A percentile compares a stretch with the other conserved stretches of the same genome.
Conservation (phyloP, 2,888 invertebrate species). For the Thecophora atra region DNA sequence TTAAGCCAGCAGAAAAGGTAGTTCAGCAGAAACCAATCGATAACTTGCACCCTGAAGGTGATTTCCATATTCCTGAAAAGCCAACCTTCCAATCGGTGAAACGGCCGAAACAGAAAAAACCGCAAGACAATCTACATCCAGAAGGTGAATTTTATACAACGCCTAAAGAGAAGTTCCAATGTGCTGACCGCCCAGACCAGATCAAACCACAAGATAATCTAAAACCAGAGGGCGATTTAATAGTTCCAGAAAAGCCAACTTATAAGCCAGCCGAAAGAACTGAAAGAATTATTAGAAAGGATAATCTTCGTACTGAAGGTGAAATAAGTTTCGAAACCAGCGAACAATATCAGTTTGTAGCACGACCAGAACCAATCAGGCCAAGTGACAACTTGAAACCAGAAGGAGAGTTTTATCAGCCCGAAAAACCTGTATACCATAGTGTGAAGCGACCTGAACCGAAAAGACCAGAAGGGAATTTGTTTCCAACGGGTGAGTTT, state of each 20-base stretch:
- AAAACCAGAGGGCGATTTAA: conserved; percentile 70
- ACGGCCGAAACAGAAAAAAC: conserved; percentile 68
- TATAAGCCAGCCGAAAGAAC: conserved; percentile 65
- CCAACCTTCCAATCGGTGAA: conserved; percentile 54
- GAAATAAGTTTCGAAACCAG: conserved; percentile 48
- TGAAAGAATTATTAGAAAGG: conserved; percentile 63
- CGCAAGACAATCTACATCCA: conserved; percentile 68
- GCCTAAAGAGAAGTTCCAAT: conserved; percentile 65
- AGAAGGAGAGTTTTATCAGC: conserved; percentile 69
- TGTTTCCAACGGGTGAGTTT: conserved; percentile 68
- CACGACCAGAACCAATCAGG: conserved; percentile 59
- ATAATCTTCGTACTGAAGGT: conserved; percentile 70
- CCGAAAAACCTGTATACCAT: conserved; percentile 58
- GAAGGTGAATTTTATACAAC: conserved; percentile 72
- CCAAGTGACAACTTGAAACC: conserved; percentile 65
- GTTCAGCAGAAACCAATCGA: neutral
- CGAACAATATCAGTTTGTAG: conserved; percentile 63
- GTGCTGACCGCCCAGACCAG: conserved; percentile 66
- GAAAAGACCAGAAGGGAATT: conserved; percentile 66
- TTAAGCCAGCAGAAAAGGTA: neutral
- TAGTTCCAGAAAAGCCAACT: conserved; percentile 63
- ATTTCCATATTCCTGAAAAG: neutral
- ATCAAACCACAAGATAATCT: conserved; percentile 70
- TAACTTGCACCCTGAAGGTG: neutral
- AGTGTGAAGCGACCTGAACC: conserved; percentile 67